phyloP scores from a whole-genome alignment of 2,797 vertebrate species.

The Poecile montanus region DNA sequence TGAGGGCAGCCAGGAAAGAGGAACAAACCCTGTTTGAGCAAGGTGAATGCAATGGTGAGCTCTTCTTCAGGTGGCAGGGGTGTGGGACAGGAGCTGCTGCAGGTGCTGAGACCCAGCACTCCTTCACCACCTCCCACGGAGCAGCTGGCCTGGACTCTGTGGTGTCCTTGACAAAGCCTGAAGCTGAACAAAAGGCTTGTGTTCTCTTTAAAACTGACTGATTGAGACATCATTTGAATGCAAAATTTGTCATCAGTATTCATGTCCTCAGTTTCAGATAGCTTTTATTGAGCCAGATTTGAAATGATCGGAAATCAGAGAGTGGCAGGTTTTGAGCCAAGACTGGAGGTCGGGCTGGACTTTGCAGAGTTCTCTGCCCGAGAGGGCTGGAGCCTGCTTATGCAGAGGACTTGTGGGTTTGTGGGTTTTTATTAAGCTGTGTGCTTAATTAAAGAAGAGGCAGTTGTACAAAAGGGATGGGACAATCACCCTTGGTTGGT shows the following conservation, averaged over 20 bases:
- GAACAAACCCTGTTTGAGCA: neutral
- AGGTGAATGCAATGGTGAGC: neutral
- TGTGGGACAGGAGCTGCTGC: neutral
- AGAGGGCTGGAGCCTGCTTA: neutral
- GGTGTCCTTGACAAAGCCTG: neutral
- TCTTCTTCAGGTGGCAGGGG: neutral
- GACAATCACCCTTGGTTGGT: neutral
- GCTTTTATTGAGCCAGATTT: constrained; percentile 18
- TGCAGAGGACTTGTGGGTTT: neutral
- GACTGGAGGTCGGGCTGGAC: neutral
- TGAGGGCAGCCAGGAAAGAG: neutral
- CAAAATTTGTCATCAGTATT: constrained; percentile 36
- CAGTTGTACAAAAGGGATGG: accelerated
- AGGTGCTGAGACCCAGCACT: neutral
- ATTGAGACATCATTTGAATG: constrained; percentile 39
- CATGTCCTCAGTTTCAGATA: neutral
- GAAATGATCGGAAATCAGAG: neutral
- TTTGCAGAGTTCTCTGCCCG: neutral
- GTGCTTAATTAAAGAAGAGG: neutral
- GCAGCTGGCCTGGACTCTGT: neutral
- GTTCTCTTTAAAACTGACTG: neutral
- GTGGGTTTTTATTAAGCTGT: neutral
- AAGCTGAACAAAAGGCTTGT: neutral
- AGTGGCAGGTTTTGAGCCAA: neutral
- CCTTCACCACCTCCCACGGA: neutral